These are phyloP conservation scores for Oncopodura yosiiana DNA, from an alignment of 1,140 invertebrate species.

Conservation along the genomic window DNA sequence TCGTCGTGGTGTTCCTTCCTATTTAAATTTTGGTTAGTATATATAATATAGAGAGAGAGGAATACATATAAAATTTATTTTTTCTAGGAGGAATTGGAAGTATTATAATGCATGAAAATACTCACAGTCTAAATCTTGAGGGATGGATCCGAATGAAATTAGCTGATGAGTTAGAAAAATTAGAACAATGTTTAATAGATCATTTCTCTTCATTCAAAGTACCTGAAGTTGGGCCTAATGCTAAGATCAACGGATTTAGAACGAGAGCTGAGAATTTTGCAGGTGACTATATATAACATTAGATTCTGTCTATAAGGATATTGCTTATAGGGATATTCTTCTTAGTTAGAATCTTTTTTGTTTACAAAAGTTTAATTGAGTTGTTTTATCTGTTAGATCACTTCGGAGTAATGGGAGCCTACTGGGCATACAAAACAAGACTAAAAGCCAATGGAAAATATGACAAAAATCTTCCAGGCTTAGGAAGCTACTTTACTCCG, in stretches of 20 bases:
- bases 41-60: background rate
- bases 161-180: conserved; percentile 40
- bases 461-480: conserved; percentile 56
- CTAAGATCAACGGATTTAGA: conserved; percentile 40
- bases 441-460: conserved; percentile 39
- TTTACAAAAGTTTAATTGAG: conserved; percentile 49
- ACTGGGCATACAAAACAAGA: conserved; percentile 59
- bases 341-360: too few species aligned
- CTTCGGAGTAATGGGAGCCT: conserved; percentile 70
- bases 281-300: too few species aligned
- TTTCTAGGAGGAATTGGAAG: conserved; percentile 37
- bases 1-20: conserved; percentile 47
- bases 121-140: conserved; percentile 8
- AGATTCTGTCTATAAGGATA: too few species aligned
- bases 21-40: conserved; percentile 12
- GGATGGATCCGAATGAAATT: conserved; percentile 42
- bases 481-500: conserved; percentile 50
- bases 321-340: too few species aligned
- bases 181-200: conserved; percentile 48
- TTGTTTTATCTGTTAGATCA: conserved; percentile 51
- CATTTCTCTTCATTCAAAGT: conserved; percentile 45
- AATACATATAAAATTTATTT: background rate
- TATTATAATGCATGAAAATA: conserved; percentile 38
- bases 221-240: conserved; percentile 11
- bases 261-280: conserved; percentile 54